Conservation (phyloP, 2,113 vertebrate species). For the Chloebia gouldiae region DNA sequence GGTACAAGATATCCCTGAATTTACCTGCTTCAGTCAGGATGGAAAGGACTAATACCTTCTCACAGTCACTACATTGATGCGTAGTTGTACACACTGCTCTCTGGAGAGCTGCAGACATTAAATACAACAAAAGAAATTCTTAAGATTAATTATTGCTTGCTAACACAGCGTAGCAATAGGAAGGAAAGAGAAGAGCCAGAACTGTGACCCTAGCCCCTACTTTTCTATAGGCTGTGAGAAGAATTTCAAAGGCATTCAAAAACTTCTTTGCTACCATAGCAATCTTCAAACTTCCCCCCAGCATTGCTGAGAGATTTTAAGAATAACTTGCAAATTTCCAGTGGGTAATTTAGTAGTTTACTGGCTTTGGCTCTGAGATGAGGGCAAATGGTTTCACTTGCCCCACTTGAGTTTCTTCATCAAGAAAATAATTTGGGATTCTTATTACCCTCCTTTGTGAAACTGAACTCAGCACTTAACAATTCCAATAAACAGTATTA, state of each 20-base stretch:
- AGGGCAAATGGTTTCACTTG: background rate
- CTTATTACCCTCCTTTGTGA: background rate
- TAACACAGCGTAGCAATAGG: background rate
- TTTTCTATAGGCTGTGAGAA: background rate
- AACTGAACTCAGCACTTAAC: background rate
- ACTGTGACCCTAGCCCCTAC: background rate
- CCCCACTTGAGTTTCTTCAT: background rate
- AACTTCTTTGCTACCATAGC: background rate
- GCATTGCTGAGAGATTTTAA: background rate
- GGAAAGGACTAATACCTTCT: background rate
- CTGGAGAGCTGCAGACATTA: background rate
- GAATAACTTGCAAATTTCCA: background rate
- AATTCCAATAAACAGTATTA: background rate
- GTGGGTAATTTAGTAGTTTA: background rate
- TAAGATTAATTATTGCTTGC: background rate
- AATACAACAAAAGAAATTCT: background rate
- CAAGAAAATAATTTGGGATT: background rate
- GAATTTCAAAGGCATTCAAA: background rate
- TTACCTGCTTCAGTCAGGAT: background rate
- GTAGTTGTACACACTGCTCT: background rate
- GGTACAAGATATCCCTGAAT: background rate
- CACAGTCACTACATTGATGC: fast-evolving
- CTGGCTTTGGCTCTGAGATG: background rate
- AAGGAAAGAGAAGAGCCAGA: background rate
- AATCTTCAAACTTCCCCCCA: background rate